Evolutionary conservation across 2,888 invertebrate species (phyloP).

Genomic region (Meloe dianella): DNA sequence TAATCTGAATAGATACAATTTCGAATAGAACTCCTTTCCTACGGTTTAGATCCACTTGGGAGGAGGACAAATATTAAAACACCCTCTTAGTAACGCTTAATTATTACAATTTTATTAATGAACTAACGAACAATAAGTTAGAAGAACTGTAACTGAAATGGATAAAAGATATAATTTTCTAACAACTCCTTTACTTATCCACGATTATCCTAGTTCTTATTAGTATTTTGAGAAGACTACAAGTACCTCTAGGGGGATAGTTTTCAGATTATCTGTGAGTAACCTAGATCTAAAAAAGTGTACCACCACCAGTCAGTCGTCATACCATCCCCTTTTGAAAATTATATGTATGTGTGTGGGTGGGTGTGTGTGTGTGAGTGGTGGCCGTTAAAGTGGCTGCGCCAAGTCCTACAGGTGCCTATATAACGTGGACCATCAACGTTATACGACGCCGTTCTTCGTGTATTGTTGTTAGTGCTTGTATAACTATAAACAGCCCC

Average conservation of each 20-base stretch:
- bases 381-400: slow-evolving; percentile 36
- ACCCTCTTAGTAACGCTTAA: neutral
- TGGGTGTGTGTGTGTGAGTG: slow-evolving; percentile 23
- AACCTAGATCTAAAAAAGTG: slow-evolving; percentile 16
- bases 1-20: neutral
- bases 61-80: neutral
- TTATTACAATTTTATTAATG: too few species aligned
- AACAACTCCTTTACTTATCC: neutral
- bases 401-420: slow-evolving; percentile 40
- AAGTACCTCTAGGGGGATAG: neutral
- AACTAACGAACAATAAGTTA: too few species aligned
- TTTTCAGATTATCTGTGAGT: slow-evolving; percentile 18
- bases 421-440: slow-evolving; percentile 38
- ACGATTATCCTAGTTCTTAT: neutral
- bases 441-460: slow-evolving; percentile 35
- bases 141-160: neutral
- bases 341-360: neutral
- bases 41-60: too few species aligned
- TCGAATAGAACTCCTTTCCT: too few species aligned
- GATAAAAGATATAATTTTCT: neutral
- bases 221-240: neutral
- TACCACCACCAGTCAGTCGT: neutral
- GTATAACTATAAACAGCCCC: slow-evolving; percentile 30
- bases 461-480: slow-evolving; percentile 36
- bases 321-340: slow-evolving; percentile 31